These are phyloP conservation scores for Nothura maculosa DNA, from an alignment of 2,797 vertebrate species.

Conservation along the genomic window DNA sequence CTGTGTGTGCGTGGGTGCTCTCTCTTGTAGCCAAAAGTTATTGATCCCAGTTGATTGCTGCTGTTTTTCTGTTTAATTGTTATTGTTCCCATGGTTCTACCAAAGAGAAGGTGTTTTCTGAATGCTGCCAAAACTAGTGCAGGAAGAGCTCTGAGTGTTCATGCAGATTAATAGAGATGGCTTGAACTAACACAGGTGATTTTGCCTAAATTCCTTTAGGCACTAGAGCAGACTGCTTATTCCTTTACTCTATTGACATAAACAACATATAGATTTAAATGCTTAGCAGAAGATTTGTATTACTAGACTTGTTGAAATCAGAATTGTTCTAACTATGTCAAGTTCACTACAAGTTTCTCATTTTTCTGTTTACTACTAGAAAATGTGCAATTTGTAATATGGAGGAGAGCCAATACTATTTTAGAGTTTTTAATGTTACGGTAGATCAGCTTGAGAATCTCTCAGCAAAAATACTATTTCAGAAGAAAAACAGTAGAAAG, in stretches of 20 bases:
- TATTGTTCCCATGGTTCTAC: background rate
- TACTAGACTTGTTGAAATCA: background rate
- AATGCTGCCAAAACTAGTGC: background rate
- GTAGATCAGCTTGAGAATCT: background rate
- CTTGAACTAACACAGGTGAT: background rate
- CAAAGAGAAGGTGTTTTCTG: background rate
- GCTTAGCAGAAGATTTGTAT: background rate
- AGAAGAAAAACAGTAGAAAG: background rate
- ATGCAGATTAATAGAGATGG: background rate
- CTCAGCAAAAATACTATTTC: background rate
- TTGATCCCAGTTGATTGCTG: background rate
- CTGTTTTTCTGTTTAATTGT: background rate
- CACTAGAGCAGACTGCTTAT: background rate
- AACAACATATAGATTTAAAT: background rate
- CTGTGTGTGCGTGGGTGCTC: background rate
- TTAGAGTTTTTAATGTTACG: background rate
- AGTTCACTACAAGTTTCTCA: background rate
- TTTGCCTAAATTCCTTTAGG: background rate
- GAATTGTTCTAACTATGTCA: background rate
- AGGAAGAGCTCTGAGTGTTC: background rate
- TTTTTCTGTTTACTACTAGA: background rate
- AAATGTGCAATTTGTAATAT: background rate
- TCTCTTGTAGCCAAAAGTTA: background rate
- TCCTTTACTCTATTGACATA: background rate
- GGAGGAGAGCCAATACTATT: background rate